These are phyloP conservation scores for Silurus aristotelis DNA, from an alignment of 2,797 vertebrate genomes.

Conservation along the genomic window DNA sequence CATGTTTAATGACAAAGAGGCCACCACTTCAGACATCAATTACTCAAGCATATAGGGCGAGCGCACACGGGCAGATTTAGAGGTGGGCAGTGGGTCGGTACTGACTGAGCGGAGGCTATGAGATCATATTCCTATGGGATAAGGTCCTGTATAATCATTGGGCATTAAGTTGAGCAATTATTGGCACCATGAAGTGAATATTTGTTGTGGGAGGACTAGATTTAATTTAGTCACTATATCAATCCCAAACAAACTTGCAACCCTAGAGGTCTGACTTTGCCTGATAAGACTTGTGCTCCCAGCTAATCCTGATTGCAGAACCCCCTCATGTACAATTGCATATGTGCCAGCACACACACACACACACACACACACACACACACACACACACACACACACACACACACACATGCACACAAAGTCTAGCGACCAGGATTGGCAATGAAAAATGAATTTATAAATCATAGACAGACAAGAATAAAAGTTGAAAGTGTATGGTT, in stretches of 20 bases:
- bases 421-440: neutral
- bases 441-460: conserved; percentile 37
- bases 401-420: neutral
- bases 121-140: conserved; percentile 36
- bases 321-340: conserved; percentile 47
- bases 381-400: neutral
- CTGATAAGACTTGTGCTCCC: conserved; percentile 62
- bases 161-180: conserved; percentile 52
- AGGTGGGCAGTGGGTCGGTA: conserved; percentile 36
- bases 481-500: neutral
- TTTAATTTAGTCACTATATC: conserved; percentile 69
- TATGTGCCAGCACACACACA: neutral
- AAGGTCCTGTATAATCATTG: conserved; percentile 41
- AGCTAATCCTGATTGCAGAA: conserved; percentile 62
- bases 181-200: conserved; percentile 55
- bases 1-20: conserved; percentile 54
- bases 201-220: conserved; percentile 62
- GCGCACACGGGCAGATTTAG: conserved; percentile 31
- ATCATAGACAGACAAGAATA: conserved; percentile 23
- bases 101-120: conserved; percentile 12
- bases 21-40: conserved; percentile 38
- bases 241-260: conserved; percentile 59
- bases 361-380: neutral
- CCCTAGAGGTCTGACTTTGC: conserved; percentile 62
- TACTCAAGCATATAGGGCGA: conserved; percentile 43